A percentile compares a stretch with the other conserved stretches of the same genome.
Conservation (phyloP, 1,140 invertebrate genomes). For the Cyrtorhinus lividipennis region DNA sequence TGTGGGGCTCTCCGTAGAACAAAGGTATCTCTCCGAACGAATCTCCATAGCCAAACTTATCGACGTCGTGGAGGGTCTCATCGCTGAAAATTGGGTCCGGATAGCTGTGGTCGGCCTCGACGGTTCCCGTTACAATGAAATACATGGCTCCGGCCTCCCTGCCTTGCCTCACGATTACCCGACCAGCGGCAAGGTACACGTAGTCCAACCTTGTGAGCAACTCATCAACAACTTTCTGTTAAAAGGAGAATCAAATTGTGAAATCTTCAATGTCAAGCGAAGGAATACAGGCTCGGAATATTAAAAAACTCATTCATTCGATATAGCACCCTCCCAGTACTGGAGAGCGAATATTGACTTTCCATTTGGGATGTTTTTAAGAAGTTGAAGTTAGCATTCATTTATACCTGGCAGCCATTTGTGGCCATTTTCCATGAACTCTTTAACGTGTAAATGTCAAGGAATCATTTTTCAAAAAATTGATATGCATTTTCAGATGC, state of each 20-base stretch:
- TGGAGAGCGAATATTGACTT: too few relatives aligned
- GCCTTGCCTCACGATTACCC: constrained; percentile 11
- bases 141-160: constrained; percentile 3
- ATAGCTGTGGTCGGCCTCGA: neutral
- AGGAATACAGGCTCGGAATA: too few relatives aligned
- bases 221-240: constrained; percentile 2
- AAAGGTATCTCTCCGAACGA: constrained; percentile 6
- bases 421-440: too few relatives aligned
- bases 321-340: too few relatives aligned
- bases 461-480: too few relatives aligned
- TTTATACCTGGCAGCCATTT: too few relatives aligned
- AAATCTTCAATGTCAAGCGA: too few relatives aligned
- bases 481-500: too few relatives aligned
- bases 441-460: too few relatives aligned
- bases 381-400: too few relatives aligned
- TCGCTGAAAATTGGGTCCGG: constrained; percentile 7
- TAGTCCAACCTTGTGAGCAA: neutral
- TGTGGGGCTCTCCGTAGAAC: constrained; percentile 7
- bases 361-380: too few relatives aligned
- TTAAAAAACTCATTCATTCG: too few relatives aligned
- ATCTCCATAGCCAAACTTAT: constrained; percentile 10
- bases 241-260: neutral
- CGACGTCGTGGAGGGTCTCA: constrained; percentile 6
- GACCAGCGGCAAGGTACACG: neutral
- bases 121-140: constrained; percentile 2